phyloP scores from a whole-genome alignment of 2,888 invertebrate genomes.

The Hetaerina titia region DNA sequence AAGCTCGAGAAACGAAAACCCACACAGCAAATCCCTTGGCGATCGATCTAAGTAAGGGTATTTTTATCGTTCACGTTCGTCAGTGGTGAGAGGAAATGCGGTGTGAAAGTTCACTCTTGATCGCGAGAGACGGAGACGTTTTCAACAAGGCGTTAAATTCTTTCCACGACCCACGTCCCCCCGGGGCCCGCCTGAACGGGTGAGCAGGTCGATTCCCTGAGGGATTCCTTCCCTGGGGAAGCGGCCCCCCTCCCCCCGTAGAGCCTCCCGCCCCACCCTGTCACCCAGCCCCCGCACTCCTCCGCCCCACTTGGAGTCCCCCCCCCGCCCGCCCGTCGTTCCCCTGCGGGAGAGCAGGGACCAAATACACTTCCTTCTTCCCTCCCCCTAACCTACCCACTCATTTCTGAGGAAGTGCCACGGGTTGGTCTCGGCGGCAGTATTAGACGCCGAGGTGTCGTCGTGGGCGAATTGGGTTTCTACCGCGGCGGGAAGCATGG shows the following conservation, averaged over 20 bases:
- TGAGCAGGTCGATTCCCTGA: background rate
- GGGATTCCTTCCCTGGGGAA: background rate
- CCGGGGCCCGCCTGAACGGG: background rate
- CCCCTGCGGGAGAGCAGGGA: background rate
- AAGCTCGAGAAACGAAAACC: too few species aligned
- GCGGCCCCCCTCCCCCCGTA: background rate
- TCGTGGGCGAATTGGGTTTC: constrained; percentile 52
- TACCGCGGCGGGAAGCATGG: background rate
- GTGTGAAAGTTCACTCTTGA: too few species aligned
- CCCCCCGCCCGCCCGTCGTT: background rate
- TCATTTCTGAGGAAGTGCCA: background rate
- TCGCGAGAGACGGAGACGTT: too few species aligned
- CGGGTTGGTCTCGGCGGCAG: background rate
- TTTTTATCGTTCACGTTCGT: too few species aligned
- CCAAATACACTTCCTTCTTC: background rate
- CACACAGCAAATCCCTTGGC: too few species aligned
- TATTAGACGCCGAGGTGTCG: background rate
- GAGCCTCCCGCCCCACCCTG: background rate
- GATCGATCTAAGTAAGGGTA: too few species aligned
- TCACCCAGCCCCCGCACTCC: background rate
- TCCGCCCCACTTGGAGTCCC: background rate
- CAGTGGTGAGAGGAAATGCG: too few species aligned
- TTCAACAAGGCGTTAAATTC: too few species aligned
- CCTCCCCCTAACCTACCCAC: background rate
- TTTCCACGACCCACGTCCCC: background rate